Evolutionary conservation across 2,888 invertebrate species (phyloP), one percentile per base, ranked within the genome.

Genomic region (Melikaiella ostensackeni): DNA sequence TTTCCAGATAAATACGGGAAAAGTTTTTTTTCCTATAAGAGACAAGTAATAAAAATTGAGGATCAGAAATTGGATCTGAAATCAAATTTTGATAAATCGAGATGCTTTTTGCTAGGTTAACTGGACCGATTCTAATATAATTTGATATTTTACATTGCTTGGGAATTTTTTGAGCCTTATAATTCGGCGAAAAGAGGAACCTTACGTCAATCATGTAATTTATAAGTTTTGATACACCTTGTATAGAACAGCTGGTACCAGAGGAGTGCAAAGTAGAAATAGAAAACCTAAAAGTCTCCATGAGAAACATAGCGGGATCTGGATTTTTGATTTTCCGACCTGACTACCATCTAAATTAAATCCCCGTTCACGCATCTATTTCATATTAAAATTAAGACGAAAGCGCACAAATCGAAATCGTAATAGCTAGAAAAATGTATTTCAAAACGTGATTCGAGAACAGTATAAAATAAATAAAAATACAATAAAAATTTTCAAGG

Each of bases 281-380:
- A 70, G 33, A 70, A 70, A 70, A 70, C 70, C 50, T 70, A 33
- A 70, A 70, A 70, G 70, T 33, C 70, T 46, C 50, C 27, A 50
- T n/a, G 70, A 55, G 70, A 70, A 70, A 70, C 50, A 50, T 70
- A 70, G 33, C 70, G 70, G 70, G 50, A 70, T 70, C 50, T 70
- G n/a, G n/a, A 70, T 70, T 70, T 70, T 70, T 55, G n/a, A 55
- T 70, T 70, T 70, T 70, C 70, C 70, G 50, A 46, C 33, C 70
- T 42, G 35, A 21, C n/a, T 64, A 13, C 8, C 64, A 46, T 27
- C 27, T 66, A 46, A 27, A 8, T 46, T 55, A 21, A 55, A 55
- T 55, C 21, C 55, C 21, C 55, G 21, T 21, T 16, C 59, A 24
- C 27, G 11, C 11, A 57, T 57, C 11, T 50, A 24, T 27, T 59